phyloP scores from a whole-genome alignment of 2,888 invertebrate species.

The Ashinkailepas kermadecensis region DNA sequence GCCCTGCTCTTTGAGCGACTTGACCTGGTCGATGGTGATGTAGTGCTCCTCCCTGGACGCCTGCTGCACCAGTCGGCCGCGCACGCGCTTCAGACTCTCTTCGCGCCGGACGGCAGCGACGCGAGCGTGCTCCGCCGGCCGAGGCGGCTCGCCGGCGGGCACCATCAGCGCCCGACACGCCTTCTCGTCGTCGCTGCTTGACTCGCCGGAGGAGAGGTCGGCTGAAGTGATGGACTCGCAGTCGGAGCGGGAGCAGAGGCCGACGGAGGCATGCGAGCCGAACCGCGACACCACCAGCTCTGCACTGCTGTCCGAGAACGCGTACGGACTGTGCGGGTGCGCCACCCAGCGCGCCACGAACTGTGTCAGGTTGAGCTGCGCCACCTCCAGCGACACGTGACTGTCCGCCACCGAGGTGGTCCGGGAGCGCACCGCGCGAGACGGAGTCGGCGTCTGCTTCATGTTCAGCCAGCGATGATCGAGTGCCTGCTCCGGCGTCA shows the following conservation, averaged over 20 bases:
- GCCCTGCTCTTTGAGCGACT: constrained; percentile 15
- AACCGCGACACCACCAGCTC: constrained; percentile 4
- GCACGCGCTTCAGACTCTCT: background rate
- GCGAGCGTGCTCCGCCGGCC: background rate
- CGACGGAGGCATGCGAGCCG: background rate
- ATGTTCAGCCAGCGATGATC: constrained; percentile 70
- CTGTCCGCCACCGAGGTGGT: background rate
- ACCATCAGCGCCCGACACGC: background rate
- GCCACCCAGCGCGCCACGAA: constrained; percentile 85
- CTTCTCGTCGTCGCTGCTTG: background rate
- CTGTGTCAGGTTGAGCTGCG: constrained; percentile 73
- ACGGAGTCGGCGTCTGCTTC: background rate
- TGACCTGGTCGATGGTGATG: constrained; percentile 10
- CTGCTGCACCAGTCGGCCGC: constrained; percentile 10
- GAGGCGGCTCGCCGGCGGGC: background rate
- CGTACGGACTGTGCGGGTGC: constrained; percentile 75
- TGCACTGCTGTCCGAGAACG: background rate
- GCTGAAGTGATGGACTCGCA: background rate
- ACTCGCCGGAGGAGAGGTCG: background rate
- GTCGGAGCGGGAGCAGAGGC: background rate
- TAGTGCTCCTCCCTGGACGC: constrained; percentile 15
- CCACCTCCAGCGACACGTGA: constrained; percentile 35
- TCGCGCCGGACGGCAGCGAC: background rate
- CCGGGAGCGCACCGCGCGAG: background rate
- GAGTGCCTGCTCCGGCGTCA: constrained; percentile 73